Evolutionary conservation across 2,888 invertebrate genomes (phyloP).

Genomic region (Limenitis camilla): DNA sequence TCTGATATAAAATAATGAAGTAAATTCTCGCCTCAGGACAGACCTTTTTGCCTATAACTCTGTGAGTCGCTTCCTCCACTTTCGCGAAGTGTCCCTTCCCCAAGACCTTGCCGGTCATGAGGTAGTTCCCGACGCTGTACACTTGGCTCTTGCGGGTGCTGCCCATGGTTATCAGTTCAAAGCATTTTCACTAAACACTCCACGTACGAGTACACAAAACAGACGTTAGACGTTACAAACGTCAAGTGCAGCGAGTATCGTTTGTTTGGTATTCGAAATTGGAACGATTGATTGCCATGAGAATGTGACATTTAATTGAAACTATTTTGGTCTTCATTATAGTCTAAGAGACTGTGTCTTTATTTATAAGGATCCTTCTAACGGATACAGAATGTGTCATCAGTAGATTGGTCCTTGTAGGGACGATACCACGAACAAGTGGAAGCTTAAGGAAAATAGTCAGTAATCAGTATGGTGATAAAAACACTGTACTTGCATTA

Average conservation of each 20-base stretch:
- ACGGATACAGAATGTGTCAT: no score
- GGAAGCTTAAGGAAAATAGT: no score
- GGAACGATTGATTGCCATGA: constrained; percentile 37
- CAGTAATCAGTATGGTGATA: no score
- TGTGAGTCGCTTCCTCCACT: constrained; percentile 83
- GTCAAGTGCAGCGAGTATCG: constrained; percentile 44
- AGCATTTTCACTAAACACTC: constrained; percentile 37
- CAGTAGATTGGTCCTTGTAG: no score
- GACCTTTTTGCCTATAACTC: constrained; percentile 80
- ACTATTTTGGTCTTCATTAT: constrained; percentile 49
- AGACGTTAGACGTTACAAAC: constrained; percentile 43
- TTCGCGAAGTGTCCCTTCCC: constrained; percentile 86
- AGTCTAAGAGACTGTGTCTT: no score
- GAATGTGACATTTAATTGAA: constrained; percentile 42
- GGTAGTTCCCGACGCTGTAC: constrained; percentile 80
- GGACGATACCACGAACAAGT: no score
- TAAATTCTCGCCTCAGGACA: not conserved
- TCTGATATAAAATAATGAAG: not conserved
- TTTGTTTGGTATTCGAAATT: constrained; percentile 62
- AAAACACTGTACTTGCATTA: no score
- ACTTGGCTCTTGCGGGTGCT: constrained; percentile 59
- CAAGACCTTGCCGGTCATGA: constrained; percentile 79
- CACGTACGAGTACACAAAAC: constrained; percentile 26
- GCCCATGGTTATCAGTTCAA: constrained; percentile 51
- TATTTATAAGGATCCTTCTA: no score